Evolutionary conservation across 2,113 vertebrate genomes (phyloP).

Genomic region (Capreolus pygargus): DNA sequence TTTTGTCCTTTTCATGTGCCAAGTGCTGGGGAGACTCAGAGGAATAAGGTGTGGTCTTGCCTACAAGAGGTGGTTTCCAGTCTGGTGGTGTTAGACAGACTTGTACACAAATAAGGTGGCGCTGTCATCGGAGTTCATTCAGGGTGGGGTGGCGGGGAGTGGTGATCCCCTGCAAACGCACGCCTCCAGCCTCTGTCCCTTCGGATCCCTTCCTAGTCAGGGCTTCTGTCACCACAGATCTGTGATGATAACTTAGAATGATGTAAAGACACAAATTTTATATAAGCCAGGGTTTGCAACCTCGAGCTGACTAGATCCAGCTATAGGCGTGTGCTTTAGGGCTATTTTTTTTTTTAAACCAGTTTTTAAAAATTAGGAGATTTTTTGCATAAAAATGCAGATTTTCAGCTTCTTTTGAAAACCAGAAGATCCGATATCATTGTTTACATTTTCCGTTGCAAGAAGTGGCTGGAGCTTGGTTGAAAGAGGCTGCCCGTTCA

Average conservation of each 20-base stretch:
- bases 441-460: background rate
- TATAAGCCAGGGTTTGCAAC: background rate
- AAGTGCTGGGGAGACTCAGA: conserved; percentile 22
- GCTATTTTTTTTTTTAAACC: background rate
- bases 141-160: background rate
- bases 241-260: background rate
- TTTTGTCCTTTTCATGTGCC: conserved; percentile 17
- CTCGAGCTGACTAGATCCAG: background rate
- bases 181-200: background rate
- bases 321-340: background rate
- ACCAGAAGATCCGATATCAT: background rate
- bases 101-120: conserved; percentile 22
- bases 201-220: background rate
- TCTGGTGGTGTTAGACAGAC: background rate
- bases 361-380: background rate
- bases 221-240: background rate
- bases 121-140: background rate
- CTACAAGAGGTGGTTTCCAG: conserved; percentile 12
- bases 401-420: conserved; percentile 18
- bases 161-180: background rate
- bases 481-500: background rate
- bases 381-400: background rate
- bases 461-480: background rate
- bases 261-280: background rate
- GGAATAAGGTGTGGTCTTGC: background rate